Base-by-base conservation (phyloP, 2,797 vertebrate species). In the Coccyzus lansbergi region DNA sequence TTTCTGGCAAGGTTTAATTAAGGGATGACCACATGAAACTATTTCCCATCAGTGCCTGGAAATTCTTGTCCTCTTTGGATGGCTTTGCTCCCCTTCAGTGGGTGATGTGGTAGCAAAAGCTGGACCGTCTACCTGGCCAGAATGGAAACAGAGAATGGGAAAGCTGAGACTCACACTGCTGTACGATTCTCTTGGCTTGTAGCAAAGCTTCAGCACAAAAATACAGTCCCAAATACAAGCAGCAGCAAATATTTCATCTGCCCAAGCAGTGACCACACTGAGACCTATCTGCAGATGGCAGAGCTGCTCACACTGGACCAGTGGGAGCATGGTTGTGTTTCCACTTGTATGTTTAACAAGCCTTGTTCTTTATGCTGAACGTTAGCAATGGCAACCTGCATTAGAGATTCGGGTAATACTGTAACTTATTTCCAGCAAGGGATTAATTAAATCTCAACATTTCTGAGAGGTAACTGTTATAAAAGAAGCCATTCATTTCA, bases 401-500 rank as follows among this genome's bases (percentile, higher is more conserved):
- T 76, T 77, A 84, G 83, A 84, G 80, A 90, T 94, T 51, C 88
- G 56, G 53, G 74, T 59, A 80, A 80, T 52, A 38, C n/a, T 90
- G 64, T 60, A 74, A 44, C 70, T 93, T 95, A 95, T 86, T 90
- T 91, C 53, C 77, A 88, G 70, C 49, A 77, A 92, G 91, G 83
- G 91, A 95, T 94, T 96, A 84, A 93, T 96, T 95, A 92, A 88
- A 88, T 63, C 56, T 79, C 60, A 60, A 42, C 33, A 40, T 94
- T 94, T 92, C 80, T 91, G 60, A 82, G 70, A 88, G 60, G 74
- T 25, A 68, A 24, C 29, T 19, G 11, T 26, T 52, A 86, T 69
- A 87, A 95, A 95, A 52, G 55, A 92, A 93, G 44, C 55, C 82
- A 69, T 92, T 95, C 60, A 90, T 93, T 93, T 68, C 67, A 86